Evolutionary conservation across 2,888 invertebrate genomes (phyloP).

Genomic region (Peribatodes rhomboidaria): DNA sequence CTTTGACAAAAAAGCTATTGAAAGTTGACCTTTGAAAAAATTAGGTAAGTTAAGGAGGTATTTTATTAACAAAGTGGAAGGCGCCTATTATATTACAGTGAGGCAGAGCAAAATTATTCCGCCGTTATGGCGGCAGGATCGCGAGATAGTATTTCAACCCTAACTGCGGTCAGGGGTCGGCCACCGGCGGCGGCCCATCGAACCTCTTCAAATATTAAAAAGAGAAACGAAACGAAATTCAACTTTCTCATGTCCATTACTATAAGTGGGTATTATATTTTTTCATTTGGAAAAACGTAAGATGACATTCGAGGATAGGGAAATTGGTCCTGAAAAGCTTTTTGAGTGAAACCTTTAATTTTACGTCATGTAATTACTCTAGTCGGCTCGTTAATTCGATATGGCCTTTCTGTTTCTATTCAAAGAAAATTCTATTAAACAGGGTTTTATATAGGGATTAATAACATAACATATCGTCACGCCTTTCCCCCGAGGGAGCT

Average conservation of each 20-base stretch:
- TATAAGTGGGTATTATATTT: constrained; percentile 39
- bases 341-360: constrained; percentile 18
- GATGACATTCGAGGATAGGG: constrained; percentile 20
- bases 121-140: constrained; percentile 29
- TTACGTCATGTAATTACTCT: constrained; percentile 19
- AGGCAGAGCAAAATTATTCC: constrained; percentile 32
- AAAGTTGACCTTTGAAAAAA: constrained; percentile 20
- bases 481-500: too few relatives aligned
- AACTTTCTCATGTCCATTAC: constrained; percentile 57
- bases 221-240: constrained; percentile 68
- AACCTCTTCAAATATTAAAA: constrained; percentile 76
- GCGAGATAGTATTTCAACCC: constrained; percentile 56
- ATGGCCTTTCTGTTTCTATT: background rate
- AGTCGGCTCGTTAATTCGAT: constrained; percentile 2
- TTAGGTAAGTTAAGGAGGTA: constrained; percentile 12
- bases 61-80: constrained; percentile 26
- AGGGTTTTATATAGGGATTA: too few relatives aligned
- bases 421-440: background rate
- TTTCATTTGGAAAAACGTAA: constrained; percentile 28
- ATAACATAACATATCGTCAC: too few relatives aligned
- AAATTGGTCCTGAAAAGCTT: constrained; percentile 25
- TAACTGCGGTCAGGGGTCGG: constrained; percentile 61
- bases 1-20: constrained; percentile 6
- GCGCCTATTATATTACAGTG: constrained; percentile 33
- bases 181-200: constrained; percentile 63